A percentile compares a stretch with the other conserved stretches of the same genome.
These are phyloP conservation scores for Corythornis leucogaster DNA, from an alignment of 2,797 vertebrate genomes.

Conservation along the genomic window DNA sequence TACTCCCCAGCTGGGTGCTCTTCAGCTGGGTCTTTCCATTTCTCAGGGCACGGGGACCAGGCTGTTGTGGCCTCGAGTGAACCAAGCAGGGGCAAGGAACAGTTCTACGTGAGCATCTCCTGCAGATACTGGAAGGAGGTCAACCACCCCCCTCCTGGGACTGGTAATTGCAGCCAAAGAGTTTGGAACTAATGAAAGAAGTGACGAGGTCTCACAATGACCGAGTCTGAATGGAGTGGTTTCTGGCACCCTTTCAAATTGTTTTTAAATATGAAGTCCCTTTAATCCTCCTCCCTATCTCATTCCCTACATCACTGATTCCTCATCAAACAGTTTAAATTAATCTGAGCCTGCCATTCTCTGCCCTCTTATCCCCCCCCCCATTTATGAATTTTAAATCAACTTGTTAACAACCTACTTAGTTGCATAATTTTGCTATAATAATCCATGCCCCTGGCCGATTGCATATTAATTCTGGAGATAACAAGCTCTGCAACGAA, in stretches of 20 bases:
- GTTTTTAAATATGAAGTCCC: constrained; percentile 37
- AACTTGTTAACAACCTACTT: constrained; percentile 63
- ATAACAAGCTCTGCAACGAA: accelerated
- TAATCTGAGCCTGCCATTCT: constrained; percentile 43
- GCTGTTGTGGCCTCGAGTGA: accelerated
- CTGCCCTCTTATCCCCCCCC: neutral
- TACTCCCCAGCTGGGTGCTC: neutral
- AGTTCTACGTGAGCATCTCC: accelerated
- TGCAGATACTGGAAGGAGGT: neutral
- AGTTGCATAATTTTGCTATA: constrained; percentile 32
- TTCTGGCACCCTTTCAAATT: constrained; percentile 27
- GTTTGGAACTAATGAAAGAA: neutral
- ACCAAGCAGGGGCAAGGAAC: neutral
- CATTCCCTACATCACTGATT: constrained; percentile 22
- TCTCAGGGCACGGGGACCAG: accelerated
- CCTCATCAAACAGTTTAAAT: constrained; percentile 62
- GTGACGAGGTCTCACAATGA: neutral
- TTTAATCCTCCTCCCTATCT: constrained; percentile 47
- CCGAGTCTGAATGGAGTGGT: neutral
- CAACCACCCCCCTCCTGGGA: accelerated
- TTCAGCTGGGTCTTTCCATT: accelerated
- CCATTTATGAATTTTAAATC: constrained; percentile 57
- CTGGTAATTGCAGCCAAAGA: neutral
- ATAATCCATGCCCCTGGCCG: neutral
- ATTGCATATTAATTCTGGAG: neutral